A percentile compares a stretch with the other conserved stretches of the same genome.
These are phyloP conservation scores for Sinodicranocentrus sp. DNA, from an alignment of 2,888 invertebrate genomes.

Conservation along the genomic window DNA sequence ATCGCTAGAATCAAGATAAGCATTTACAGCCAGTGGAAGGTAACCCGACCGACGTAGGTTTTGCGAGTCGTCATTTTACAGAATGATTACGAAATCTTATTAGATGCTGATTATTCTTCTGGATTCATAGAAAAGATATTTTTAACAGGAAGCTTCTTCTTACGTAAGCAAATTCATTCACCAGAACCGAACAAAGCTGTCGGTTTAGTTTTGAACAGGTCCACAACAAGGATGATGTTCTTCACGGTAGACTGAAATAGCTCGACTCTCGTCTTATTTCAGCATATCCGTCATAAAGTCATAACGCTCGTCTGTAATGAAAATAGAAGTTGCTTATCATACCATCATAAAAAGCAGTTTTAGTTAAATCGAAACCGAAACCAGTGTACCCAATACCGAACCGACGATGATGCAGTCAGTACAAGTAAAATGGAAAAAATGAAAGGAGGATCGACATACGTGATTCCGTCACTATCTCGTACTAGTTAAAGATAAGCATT, in stretches of 20 bases:
- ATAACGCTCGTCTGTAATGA: not conserved
- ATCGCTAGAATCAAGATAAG: slow-evolving; percentile 25
- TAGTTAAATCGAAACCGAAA: slow-evolving; percentile 1
- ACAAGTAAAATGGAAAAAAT: no score
- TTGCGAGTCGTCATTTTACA: no score
- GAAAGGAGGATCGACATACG: no score
- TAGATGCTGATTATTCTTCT: no score
- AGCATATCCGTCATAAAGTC: slow-evolving; percentile 2
- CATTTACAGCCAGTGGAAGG: not conserved
- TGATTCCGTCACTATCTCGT: no score
- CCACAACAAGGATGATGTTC: slow-evolving; percentile 12
- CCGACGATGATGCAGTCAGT: no score
- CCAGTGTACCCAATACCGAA: no score
- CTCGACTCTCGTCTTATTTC: not conserved
- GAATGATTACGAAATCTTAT: no score
- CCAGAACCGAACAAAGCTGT: slow-evolving; percentile 4
- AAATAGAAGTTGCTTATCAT: slow-evolving; percentile 19
- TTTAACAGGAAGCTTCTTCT: no score
- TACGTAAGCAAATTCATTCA: not conserved
- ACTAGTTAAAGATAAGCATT: no score
- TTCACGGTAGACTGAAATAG: slow-evolving; percentile 16
- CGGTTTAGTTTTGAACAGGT: slow-evolving; percentile 24
- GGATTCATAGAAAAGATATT: no score
- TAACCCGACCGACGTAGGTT: no score
- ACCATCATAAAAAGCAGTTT: slow-evolving; percentile 8